Conservation (phyloP, 2,797 vertebrate species). For the Cossypha niveicapilla region DNA sequence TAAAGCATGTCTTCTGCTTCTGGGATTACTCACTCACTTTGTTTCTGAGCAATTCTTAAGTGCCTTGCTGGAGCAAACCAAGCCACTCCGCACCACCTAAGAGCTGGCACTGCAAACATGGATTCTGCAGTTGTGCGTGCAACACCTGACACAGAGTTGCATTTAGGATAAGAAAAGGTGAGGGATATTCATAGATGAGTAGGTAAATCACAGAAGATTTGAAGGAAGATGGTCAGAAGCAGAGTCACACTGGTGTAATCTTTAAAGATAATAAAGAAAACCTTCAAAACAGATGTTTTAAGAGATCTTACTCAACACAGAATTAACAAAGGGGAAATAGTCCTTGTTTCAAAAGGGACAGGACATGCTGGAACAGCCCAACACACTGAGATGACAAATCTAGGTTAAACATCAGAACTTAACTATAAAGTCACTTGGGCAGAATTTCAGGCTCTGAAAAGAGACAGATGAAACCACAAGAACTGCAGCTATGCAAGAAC, state of each 20-base stretch:
- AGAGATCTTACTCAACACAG: not conserved
- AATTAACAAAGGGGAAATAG: not conserved
- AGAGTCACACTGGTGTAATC: not conserved
- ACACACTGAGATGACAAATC: not conserved
- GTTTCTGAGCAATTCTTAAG: not conserved
- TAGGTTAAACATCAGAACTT: not conserved
- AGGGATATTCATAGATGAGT: not conserved
- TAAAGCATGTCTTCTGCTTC: constrained; percentile 22
- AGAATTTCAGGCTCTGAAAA: not conserved
- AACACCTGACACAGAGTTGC: not conserved
- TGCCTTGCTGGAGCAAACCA: not conserved
- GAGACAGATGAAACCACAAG: not conserved
- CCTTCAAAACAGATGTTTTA: not conserved
- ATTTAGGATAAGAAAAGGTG: not conserved
- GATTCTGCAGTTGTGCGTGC: not conserved
- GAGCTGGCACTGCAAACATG: not conserved
- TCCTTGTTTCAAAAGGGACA: not conserved
- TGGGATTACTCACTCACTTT: constrained; percentile 25
- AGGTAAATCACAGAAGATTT: not conserved
- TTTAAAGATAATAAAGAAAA: not conserved
- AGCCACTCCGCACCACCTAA: not conserved
- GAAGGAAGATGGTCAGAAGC: not conserved
- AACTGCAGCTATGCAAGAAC: not conserved
- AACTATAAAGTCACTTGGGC: not conserved
- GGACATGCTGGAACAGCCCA: not conserved